phyloP scores from a whole-genome alignment of 2,113 vertebrate genomes.

The Scytalopus superciliaris region DNA sequence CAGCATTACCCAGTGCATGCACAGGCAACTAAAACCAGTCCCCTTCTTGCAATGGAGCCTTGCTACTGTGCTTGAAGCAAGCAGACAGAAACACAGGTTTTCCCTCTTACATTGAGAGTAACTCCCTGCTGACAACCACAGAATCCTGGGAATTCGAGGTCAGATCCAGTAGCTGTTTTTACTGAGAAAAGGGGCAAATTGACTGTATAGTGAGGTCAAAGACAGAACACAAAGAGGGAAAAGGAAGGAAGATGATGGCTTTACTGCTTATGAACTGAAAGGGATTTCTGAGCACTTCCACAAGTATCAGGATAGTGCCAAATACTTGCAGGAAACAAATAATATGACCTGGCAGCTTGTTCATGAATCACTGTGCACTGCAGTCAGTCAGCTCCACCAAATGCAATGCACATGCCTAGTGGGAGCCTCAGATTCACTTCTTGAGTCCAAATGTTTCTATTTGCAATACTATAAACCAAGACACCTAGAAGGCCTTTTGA shows the following conservation, averaged over 20 bases:
- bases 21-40: background rate
- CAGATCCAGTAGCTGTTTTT: background rate
- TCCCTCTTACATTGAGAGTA: background rate
- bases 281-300: background rate
- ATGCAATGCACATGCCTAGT: background rate
- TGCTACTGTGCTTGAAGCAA: background rate
- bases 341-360: background rate
- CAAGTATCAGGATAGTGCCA: no score
- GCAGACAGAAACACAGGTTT: background rate
- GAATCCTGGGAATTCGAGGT: background rate
- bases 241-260: background rate
- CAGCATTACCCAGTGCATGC: background rate
- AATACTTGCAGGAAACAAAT: background rate
- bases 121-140: background rate
- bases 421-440: background rate
- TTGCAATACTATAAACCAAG: background rate
- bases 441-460: background rate
- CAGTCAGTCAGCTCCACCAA: background rate
- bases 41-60: background rate
- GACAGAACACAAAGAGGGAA: background rate
- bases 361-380: background rate
- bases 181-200: background rate
- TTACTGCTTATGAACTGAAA: background rate
- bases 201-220: background rate
- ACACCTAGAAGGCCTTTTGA: background rate